Evolutionary conservation across 2,888 invertebrate species (phyloP), one percentile per base, ranked within the genome.

Genomic region (Orthosia incerta): DNA sequence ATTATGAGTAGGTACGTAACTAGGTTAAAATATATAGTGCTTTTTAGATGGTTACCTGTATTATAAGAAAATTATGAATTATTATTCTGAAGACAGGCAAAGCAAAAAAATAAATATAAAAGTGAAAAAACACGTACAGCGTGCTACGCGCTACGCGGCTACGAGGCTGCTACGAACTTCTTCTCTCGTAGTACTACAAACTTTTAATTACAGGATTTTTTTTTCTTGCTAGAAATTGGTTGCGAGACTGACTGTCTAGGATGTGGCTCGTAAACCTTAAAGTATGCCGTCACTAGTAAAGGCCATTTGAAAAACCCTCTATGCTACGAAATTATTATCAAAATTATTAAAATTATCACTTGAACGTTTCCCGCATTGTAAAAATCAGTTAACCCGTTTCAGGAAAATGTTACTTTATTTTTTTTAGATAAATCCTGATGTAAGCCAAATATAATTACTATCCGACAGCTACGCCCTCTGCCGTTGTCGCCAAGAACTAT

Each of bases 61-160:
- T 31, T 31, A 31, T 31, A 31, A 31, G 31, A 31, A 31, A 31
- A 31, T 31, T 31, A 0, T 31, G 39, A 9, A 39, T 39, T 39
- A 39, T 9, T 39, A 9, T 9, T 9, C 60, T 15, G 9, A n/a
- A 31, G 4, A 18, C 2, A 31, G 13, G 1, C 9, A 0, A 0
- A 23, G 5, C 3, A 4, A 4, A 7, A 46, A 18, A n/a, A 13
- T 7, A n/a, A 4, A 15, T 13, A 18, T 0, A 2, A 7, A 26
- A 23, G 26, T 4, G 13, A 3, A 23, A n/a, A 26, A 26, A 26
- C 13, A 18, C 12, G 4, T n/a, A 0, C 3, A 46, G 13, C 12
- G 0, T 56, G 59, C 64, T 74, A 75, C 81, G 63, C 45, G 76
- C 81, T 76, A 76, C 76, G 81, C 26, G 0, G 26, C 75, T 80